Evolutionary conservation across 1,140 invertebrate genomes (phyloP), one percentile per base, ranked within the genome.

Genomic region (Globodera rostochiensis): DNA sequence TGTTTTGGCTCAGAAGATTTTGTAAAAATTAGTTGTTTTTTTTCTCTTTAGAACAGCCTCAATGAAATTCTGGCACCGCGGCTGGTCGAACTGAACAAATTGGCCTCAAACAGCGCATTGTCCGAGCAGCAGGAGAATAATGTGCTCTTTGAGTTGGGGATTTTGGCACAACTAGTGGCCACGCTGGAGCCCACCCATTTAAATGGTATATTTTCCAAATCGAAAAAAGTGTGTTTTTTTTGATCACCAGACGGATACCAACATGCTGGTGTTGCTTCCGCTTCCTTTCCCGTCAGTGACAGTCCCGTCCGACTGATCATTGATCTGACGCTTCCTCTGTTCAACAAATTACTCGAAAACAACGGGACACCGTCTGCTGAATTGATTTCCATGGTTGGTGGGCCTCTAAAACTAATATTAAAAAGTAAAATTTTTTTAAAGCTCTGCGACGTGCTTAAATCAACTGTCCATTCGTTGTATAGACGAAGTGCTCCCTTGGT

Each of bases 81-180:
- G 36, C 77, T 80, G 45, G 46, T 67, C 60, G 50, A 79, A 47
- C 46, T 80, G 60, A 9, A 79, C 45, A 80, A 46, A 45, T 45
- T 80, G 46, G 47, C 21, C 21, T 74, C 70, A 13, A 21, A 79
- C 25, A 15, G 15, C 6, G n/a, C 79, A 6, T 45, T 70, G 47
- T 47, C 74, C 46, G 75, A 19, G 25, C 45, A 60, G 6, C 69
- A 60, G 75, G 45, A 67, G 25, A 47, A 73, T 8, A 45, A 21
- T 36, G 69, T 80, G 21, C 57, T 67, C n/a, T 80, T 80, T 66
- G 79, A 80, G 80, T 21, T 80, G 21, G n/a, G 79, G 2, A 66
- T 80, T 50, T 60, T 80, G 49, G 49, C 79, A 25, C 60, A 74
- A 74, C 47, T 80, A 4, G 76, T 80, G 9, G 76, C 74, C 57